Percentiles rank a stretch among this genome's conserved stretches.
Evolutionary conservation across 1,140 invertebrate species (phyloP).

Genomic region (Mactra quadrangularis): DNA sequence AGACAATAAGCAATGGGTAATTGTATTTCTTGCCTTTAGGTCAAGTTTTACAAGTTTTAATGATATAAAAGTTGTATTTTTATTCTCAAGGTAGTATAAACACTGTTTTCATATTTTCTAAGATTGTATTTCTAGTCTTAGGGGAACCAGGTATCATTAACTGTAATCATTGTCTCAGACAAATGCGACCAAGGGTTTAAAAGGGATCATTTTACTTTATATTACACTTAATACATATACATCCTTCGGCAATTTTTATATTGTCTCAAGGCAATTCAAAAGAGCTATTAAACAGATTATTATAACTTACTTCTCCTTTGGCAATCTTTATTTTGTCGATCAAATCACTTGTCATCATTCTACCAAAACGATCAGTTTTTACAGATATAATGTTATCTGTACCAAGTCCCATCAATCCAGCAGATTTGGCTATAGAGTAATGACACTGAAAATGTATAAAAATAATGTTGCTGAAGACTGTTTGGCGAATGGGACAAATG

Average conservation of each 20-base stretch:
- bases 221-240: no score
- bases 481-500: background rate
- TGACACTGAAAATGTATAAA: constrained; percentile 90
- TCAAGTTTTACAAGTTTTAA: no score
- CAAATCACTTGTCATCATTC: constrained; percentile 94
- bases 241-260: background rate
- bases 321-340: constrained; percentile 93
- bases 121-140: no score
- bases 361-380: constrained; percentile 91
- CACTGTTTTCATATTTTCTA: no score
- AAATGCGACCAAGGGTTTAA: background rate
- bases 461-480: background rate
- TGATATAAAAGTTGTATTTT: no score
- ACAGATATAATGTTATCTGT: constrained; percentile 97
- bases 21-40: no score
- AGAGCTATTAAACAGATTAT: background rate
- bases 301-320: constrained; percentile 87
- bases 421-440: constrained; percentile 98
- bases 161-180: background rate
- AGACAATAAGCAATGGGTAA: no score
- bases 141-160: background rate
- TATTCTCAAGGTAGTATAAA: no score
- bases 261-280: no score
- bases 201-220: background rate
- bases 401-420: constrained; percentile 96